A percentile compares a stretch with the other conserved stretches of the same genome.
phyloP scores from a whole-genome alignment of 2,113 vertebrate species.

The Charadrius vociferus region DNA sequence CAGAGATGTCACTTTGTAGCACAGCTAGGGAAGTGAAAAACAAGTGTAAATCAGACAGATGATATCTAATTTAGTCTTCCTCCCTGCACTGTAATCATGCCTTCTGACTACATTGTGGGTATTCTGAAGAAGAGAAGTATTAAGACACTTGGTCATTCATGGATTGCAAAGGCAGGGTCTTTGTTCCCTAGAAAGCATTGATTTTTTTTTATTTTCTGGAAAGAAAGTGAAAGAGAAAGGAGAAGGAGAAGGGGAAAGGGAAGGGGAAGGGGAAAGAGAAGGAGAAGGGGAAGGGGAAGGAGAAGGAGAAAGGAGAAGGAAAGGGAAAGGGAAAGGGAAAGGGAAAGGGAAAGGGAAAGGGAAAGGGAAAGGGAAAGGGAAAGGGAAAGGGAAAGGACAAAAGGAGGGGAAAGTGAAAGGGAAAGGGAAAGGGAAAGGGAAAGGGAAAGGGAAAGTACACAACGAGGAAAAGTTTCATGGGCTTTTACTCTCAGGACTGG shows the following conservation, averaged over 20 bases:
- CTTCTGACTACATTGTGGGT: neutral
- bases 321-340: neutral
- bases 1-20: neutral
- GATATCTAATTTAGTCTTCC: neutral
- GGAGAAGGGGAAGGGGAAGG: neutral
- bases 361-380: rapidly evolving
- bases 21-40: neutral
- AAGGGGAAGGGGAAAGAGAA: no score
- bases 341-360: no score
- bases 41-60: neutral
- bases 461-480: neutral
- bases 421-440: neutral
- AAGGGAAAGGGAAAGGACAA: neutral
- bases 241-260: no score
- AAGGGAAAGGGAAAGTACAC: neutral
- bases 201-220: neutral
- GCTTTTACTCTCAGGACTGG: neutral
- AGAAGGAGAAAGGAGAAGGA: neutral
- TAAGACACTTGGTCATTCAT: neutral
- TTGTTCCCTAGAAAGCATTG: neutral
- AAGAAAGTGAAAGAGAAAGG: neutral
- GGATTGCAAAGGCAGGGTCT: neutral
- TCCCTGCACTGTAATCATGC: neutral
- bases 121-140: neutral
- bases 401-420: neutral